Conservation (phyloP, 2,113 vertebrate species). For the Mesembrinibis cayennensis region DNA sequence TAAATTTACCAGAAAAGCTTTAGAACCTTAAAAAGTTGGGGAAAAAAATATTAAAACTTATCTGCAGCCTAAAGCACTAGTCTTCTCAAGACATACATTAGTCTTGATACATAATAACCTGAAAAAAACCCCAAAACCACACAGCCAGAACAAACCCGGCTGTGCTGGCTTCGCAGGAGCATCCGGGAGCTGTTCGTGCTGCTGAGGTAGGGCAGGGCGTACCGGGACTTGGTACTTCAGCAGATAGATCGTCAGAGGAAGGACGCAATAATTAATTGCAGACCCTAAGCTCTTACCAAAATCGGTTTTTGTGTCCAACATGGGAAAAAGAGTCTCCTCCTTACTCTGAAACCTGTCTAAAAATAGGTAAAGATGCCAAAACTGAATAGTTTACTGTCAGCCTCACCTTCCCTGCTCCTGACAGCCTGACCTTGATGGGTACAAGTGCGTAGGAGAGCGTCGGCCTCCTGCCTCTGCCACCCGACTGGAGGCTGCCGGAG, state of each 20-base stretch:
- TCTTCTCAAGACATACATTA: background rate
- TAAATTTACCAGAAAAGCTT: background rate
- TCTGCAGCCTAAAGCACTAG: background rate
- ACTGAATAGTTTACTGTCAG: background rate
- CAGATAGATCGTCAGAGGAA: background rate
- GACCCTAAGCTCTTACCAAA: background rate
- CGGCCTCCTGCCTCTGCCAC: background rate
- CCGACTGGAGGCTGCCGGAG: accelerated
- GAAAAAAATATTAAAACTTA: background rate
- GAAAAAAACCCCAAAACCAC: background rate
- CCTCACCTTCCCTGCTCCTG: background rate
- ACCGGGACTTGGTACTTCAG: background rate
- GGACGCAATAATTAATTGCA: background rate
- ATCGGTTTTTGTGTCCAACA: background rate
- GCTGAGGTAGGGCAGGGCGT: background rate
- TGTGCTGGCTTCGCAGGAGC: background rate
- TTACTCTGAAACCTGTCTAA: background rate
- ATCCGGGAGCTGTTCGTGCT: background rate
- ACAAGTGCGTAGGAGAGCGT: accelerated
- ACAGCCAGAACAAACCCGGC: background rate
- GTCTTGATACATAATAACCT: background rate
- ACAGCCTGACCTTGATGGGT: background rate
- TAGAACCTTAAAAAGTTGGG: background rate
- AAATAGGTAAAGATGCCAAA: background rate
- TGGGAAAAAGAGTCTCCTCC: background rate